These are phyloP conservation scores for Antigone vipio DNA, from an alignment of 2,113 vertebrate species.

Conservation along the genomic window DNA sequence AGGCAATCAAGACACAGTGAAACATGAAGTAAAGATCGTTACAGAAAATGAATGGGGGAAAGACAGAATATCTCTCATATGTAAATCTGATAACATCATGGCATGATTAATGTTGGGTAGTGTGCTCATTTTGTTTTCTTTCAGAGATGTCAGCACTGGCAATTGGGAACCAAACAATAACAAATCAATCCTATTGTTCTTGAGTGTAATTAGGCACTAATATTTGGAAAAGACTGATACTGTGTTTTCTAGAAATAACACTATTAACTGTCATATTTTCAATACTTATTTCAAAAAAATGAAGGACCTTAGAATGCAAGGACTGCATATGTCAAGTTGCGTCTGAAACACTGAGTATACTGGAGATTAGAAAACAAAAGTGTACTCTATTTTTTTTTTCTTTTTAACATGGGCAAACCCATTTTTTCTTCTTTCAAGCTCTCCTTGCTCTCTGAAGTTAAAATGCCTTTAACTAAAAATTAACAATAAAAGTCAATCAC, in stretches of 20 bases:
- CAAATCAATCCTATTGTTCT: constrained; percentile 8
- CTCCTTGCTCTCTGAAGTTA: neutral
- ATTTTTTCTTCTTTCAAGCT: neutral
- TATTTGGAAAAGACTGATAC: neutral
- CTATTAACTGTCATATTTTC: neutral
- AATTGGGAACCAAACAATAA: neutral
- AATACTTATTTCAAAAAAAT: neutral
- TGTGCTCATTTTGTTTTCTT: neutral
- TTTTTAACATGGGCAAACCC: neutral
- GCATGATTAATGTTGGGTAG: neutral
- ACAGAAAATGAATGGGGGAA: constrained; percentile 47
- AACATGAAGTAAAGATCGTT: constrained; percentile 32
- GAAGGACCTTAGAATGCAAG: neutral
- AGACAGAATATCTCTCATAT: constrained; percentile 1
- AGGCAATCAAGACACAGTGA: neutral
- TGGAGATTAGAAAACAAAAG: neutral
- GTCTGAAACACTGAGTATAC: neutral
- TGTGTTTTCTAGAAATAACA: neutral
- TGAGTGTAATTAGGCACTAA: neutral
- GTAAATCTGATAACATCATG: constrained; percentile 2
- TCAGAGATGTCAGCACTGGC: neutral
- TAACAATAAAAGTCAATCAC: neutral
- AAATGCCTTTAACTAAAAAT: neutral
- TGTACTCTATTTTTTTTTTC: neutral
- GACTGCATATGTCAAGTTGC: neutral